Conservation (phyloP, 2,888 invertebrate species). For the Notodonta ziczac region DNA sequence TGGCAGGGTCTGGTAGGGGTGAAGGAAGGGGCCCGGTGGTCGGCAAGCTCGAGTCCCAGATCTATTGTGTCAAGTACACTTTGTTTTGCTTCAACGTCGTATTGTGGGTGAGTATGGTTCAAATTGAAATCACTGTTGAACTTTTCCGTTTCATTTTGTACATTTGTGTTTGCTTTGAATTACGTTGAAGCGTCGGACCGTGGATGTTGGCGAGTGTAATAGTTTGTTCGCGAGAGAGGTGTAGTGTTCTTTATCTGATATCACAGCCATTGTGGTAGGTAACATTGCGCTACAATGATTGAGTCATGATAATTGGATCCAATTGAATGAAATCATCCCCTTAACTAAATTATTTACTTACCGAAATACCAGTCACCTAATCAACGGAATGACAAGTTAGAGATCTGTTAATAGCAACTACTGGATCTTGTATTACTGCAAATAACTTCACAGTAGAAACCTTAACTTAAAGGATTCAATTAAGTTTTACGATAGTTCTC, state of each 20-base stretch:
- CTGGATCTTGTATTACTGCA: no score
- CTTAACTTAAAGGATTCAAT: no score
- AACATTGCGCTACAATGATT: no score
- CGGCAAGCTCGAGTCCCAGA: constrained; percentile 89
- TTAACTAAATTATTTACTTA: no score
- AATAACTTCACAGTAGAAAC: no score
- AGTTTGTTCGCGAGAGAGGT: constrained; percentile 9
- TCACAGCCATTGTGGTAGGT: background rate
- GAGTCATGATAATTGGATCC: no score
- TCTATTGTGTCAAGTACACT: constrained; percentile 92
- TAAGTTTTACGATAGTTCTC: background rate
- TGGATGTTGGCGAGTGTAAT: constrained; percentile 4
- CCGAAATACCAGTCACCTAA: no score
- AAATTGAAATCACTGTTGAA: constrained; percentile 34
- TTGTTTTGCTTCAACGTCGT: constrained; percentile 92
- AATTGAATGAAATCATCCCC: no score
- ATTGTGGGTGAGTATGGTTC: constrained; percentile 87
- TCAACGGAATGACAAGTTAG: no score
- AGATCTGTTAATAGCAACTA: no score
- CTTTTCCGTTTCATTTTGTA: constrained; percentile 28
- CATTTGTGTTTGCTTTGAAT: constrained; percentile 38
- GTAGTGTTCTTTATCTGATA: constrained; percentile 10
- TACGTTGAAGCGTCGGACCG: constrained; percentile 19
- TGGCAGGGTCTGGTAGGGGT: constrained; percentile 84
- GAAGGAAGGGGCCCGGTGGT: constrained; percentile 79